Conservation (phyloP, 2,113 vertebrate species). For the Mormoops blainvillei region DNA sequence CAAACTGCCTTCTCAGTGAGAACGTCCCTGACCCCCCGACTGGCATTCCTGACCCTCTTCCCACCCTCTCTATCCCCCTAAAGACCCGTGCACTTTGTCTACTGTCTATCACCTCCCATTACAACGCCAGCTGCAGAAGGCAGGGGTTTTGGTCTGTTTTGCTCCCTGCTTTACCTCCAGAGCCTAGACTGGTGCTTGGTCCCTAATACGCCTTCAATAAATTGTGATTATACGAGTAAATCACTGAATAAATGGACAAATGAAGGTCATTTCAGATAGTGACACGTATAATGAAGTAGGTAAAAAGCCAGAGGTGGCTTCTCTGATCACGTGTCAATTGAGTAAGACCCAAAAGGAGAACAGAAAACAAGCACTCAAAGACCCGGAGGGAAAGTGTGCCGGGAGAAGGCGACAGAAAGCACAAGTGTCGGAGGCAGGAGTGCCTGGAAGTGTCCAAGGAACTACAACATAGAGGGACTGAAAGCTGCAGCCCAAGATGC, state of each 20-base stretch:
- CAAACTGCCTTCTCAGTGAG: not conserved
- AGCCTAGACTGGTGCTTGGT: not conserved
- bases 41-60: not conserved
- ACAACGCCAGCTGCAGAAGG: not conserved
- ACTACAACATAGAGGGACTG: not conserved
- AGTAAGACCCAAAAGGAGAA: not conserved
- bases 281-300: not conserved
- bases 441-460: not conserved
- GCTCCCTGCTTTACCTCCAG: no score
- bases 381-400: no score
- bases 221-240: no score
- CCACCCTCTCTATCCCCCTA: accelerated
- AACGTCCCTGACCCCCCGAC: not conserved
- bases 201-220: not conserved
- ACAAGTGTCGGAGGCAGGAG: not conserved
- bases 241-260: not conserved
- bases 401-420: not conserved
- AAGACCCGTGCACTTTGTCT: not conserved
- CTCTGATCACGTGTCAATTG: not conserved
- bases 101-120: accelerated
- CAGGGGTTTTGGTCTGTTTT: no score
- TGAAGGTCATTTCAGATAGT: not conserved
- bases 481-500: accelerated
- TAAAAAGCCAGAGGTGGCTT: not conserved
- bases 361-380: not conserved